Evolutionary conservation across 2,797 vertebrate species (phyloP).

Genomic region (Thunnus albacares): DNA sequence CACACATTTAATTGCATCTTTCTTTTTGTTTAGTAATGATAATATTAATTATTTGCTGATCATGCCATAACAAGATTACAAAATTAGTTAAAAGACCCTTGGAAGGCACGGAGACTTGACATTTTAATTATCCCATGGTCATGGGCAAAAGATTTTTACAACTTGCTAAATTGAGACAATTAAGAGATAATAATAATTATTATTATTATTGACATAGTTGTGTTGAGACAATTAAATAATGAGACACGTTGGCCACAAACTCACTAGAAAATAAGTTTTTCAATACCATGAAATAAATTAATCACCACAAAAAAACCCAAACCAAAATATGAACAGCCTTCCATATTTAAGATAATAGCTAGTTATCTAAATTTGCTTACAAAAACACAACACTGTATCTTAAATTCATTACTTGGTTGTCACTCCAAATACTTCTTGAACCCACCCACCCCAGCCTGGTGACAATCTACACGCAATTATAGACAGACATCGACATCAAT

Average conservation of each 20-base stretch:
- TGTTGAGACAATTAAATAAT: background rate
- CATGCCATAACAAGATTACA: background rate
- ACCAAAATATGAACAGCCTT: background rate
- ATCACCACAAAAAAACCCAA: no score
- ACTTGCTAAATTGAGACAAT: background rate
- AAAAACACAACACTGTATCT: background rate
- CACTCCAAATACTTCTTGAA: background rate
- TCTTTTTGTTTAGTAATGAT: background rate
- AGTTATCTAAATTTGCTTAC: background rate
- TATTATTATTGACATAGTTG: background rate
- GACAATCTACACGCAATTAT: constrained; percentile 18
- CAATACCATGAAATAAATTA: constrained; percentile 2
- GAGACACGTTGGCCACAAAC: background rate
- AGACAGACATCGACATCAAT: constrained; percentile 46
- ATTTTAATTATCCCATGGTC: background rate
- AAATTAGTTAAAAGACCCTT: background rate
- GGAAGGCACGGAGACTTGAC: background rate
- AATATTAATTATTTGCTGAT: background rate
- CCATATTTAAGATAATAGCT: background rate
- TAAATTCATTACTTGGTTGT: constrained; percentile 13
- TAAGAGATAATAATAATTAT: background rate
- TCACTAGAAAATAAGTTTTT: background rate
- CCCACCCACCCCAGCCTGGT: background rate
- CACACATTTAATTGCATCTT: background rate
- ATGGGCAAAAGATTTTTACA: background rate